These are phyloP conservation scores for Cataglyphis altisquamis DNA, from an alignment of 2,888 invertebrate genomes.

Conservation along the genomic window DNA sequence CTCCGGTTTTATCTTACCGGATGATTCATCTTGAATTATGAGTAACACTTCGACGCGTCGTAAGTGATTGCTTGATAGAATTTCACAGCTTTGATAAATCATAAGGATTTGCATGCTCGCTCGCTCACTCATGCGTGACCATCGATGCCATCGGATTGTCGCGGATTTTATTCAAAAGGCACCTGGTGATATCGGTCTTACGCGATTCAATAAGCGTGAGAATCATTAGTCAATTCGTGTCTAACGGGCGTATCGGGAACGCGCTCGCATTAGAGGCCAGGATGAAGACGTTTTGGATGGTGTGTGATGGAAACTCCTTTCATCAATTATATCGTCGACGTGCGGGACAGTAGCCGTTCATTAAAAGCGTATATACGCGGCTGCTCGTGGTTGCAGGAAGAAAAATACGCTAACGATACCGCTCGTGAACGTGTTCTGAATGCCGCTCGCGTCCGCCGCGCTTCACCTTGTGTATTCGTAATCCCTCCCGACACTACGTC, in stretches of 20 bases:
- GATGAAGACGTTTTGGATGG: constrained; percentile 72
- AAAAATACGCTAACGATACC: constrained; percentile 84
- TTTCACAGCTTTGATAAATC: constrained; percentile 34
- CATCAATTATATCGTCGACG: constrained; percentile 74
- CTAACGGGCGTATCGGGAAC: constrained; percentile 58
- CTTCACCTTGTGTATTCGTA: constrained; percentile 72
- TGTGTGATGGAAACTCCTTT: constrained; percentile 75
- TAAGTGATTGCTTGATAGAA: constrained; percentile 35
- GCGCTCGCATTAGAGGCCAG: constrained; percentile 41
- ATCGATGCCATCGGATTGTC: constrained; percentile 18
- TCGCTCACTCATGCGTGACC: background rate
- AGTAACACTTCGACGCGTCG: constrained; percentile 37
- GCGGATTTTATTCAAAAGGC: constrained; percentile 21
- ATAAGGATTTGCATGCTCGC: constrained; percentile 23
- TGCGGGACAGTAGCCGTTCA: constrained; percentile 81
- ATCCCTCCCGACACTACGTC: constrained; percentile 67
- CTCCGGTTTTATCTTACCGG: constrained; percentile 42
- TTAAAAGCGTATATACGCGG: constrained; percentile 80
- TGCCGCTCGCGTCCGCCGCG: constrained; percentile 66
- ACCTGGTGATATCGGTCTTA: constrained; percentile 14
- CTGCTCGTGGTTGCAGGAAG: constrained; percentile 74
- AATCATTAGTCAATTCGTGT: constrained; percentile 61
- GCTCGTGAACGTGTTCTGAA: constrained; percentile 78
- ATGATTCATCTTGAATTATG: constrained; percentile 46
- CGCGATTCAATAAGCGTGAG: constrained; percentile 38